Evolutionary conservation across 2,113 vertebrate species (phyloP).

Genomic region (Eupsittula cactorum): DNA sequence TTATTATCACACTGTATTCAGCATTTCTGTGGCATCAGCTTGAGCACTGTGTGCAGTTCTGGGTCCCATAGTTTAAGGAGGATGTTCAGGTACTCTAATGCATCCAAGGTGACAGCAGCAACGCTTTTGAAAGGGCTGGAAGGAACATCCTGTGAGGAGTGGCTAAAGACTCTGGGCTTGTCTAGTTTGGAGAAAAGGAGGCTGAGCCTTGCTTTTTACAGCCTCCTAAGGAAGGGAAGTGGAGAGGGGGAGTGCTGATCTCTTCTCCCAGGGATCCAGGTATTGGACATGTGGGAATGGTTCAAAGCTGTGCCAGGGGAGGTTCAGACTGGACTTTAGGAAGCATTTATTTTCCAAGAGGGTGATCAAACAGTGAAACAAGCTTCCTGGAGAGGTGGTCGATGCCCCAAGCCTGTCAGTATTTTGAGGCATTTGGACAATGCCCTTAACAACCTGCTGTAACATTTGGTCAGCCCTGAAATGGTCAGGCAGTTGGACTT

Average conservation of each 20-base stretch:
- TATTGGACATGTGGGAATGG: rapidly evolving
- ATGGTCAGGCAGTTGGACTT: neutral
- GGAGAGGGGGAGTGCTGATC: neutral
- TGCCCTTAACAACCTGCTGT: neutral
- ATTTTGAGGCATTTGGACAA: neutral
- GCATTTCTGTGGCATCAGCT: rapidly evolving
- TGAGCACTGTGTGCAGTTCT: neutral
- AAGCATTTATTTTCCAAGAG: neutral
- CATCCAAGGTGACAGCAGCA: neutral
- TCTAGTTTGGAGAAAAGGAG: neutral
- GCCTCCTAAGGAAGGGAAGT: neutral
- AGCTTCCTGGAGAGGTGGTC: neutral
- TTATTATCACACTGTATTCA: neutral
- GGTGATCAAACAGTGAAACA: neutral
- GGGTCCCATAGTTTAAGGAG: neutral
- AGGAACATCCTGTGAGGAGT: neutral
- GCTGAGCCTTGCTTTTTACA: neutral
- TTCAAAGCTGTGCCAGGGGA: neutral
- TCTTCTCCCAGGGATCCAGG: neutral
- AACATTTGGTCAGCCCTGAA: neutral
- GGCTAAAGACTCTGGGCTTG: neutral
- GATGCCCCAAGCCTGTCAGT: neutral
- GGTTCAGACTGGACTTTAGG: neutral
- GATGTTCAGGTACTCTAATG: neutral
- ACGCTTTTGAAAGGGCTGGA: neutral